Evolutionary conservation across 2,113 vertebrate species (phyloP).

Genomic region (Ceratotherium simum): DNA sequence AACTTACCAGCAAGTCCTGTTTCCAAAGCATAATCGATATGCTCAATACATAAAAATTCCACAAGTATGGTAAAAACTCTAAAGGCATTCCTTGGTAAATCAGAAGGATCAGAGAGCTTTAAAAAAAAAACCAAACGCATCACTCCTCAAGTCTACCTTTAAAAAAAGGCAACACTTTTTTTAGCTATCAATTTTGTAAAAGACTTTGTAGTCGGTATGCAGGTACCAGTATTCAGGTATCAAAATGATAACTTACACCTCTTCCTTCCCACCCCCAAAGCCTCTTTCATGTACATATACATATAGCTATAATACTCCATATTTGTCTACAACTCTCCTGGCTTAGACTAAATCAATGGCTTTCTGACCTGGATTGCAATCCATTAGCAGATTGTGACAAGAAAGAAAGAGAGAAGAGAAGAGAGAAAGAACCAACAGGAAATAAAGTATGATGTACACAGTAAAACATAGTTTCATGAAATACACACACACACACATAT

Average conservation of each 20-base stretch:
- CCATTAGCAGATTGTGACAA: not conserved
- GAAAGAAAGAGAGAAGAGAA: not conserved
- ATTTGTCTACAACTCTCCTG: not conserved
- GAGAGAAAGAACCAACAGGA: not conserved
- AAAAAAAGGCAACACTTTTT: not conserved
- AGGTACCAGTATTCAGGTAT: not conserved
- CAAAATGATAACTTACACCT: not conserved
- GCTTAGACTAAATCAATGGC: not conserved
- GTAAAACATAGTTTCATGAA: conserved; percentile 41
- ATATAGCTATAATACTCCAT: not conserved
- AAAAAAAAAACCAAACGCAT: conserved; percentile 77
- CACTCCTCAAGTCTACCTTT: conserved; percentile 42
- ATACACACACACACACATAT: not conserved
- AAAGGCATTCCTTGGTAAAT: conserved; percentile 98
- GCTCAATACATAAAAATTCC: conserved; percentile 98
- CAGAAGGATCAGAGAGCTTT: conserved; percentile 98
- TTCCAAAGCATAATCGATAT: conserved; percentile 99
- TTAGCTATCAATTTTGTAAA: conserved; percentile 21
- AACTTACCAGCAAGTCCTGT: conserved; percentile 97
- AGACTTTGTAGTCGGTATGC: not conserved
- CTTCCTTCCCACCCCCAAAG: not conserved
- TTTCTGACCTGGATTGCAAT: conserved; percentile 35
- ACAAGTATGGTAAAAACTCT: conserved; percentile 98
- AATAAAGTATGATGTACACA: not conserved
- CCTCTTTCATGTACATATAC: not conserved